phyloP scores from a whole-genome alignment of 1,140 invertebrate genomes.

The Saxidomus purpurata region DNA sequence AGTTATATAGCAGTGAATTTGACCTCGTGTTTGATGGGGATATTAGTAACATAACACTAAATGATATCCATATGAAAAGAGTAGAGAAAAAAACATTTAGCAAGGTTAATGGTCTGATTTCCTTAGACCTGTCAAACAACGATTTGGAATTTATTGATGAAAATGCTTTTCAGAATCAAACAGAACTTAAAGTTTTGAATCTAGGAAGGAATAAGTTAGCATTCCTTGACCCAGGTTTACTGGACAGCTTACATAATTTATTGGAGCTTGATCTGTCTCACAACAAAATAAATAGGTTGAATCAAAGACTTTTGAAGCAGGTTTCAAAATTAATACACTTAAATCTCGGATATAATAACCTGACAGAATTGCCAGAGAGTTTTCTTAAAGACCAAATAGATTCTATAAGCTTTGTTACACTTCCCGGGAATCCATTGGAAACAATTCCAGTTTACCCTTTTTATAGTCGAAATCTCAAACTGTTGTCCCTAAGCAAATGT shows the following conservation, averaged over 20 bases:
- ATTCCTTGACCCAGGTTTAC: background rate
- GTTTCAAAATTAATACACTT: background rate
- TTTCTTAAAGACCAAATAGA: background rate
- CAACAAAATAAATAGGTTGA: background rate
- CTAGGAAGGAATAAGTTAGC: background rate
- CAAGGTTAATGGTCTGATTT: background rate
- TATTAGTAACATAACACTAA: background rate
- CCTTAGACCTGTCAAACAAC: background rate
- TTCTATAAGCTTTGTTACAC: background rate
- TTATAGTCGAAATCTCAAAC: background rate
- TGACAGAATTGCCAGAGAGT: background rate
- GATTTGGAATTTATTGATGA: background rate
- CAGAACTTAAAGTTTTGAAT: background rate
- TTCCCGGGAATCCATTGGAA: background rate
- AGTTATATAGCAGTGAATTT: background rate
- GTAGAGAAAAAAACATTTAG: background rate
- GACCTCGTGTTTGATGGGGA: background rate
- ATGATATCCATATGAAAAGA: background rate
- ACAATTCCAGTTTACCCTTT: background rate
- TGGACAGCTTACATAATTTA: background rate
- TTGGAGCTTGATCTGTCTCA: background rate
- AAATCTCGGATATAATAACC: background rate
- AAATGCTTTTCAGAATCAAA: background rate
- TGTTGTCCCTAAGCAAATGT: background rate
- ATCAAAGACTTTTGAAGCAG: background rate